phyloP scores from a whole-genome alignment of 2,797 vertebrate species.

The Anableps anableps region DNA sequence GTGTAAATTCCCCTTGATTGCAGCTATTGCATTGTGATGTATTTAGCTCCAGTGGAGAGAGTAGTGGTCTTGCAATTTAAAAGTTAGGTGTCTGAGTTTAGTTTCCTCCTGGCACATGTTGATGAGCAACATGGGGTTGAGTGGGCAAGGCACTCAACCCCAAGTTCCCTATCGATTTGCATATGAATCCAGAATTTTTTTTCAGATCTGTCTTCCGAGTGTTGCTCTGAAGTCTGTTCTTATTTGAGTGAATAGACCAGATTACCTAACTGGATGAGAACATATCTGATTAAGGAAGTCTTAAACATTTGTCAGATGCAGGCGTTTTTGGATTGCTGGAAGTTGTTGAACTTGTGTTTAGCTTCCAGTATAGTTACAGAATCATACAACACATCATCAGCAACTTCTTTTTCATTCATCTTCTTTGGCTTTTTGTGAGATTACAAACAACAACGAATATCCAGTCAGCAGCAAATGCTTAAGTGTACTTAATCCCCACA shows the following conservation, averaged over 20 bases:
- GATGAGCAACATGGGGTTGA: background rate
- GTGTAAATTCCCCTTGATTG: too few species aligned
- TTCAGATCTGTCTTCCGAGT: background rate
- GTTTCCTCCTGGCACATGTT: background rate
- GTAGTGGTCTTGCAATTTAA: background rate
- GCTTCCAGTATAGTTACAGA: background rate
- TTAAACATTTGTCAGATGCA: background rate
- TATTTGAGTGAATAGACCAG: background rate
- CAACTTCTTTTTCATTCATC: background rate
- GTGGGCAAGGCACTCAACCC: background rate
- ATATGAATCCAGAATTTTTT: background rate
- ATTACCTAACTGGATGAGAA: background rate
- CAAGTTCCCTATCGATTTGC: background rate
- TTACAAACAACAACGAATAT: conserved; percentile 37
- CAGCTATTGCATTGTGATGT: background rate
- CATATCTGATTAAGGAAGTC: background rate
- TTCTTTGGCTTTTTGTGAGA: conserved; percentile 11
- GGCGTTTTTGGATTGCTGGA: background rate
- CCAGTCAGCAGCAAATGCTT: conserved; percentile 22
- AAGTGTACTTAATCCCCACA: conserved; percentile 29
- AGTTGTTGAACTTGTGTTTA: background rate
- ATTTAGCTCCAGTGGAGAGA: background rate
- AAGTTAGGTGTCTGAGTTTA: background rate
- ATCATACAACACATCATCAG: background rate
- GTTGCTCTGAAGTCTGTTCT: background rate